Percentiles rank a stretch among this genome's conserved stretches.
phyloP scores from a whole-genome alignment of 2,113 vertebrate genomes.

The Anoura caudifer region DNA sequence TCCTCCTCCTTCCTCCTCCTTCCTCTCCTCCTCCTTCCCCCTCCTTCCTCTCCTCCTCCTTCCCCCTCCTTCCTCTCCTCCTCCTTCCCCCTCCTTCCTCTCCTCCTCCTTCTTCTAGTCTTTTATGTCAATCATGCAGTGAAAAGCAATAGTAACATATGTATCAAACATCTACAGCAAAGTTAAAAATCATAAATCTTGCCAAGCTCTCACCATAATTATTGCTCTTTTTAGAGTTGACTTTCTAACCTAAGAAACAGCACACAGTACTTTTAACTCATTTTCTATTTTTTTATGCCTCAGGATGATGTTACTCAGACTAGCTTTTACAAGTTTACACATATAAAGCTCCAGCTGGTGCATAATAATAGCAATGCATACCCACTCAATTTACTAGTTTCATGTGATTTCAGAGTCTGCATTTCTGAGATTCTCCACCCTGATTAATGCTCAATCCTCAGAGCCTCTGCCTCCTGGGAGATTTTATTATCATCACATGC shows the following conservation, averaged over 20 bases:
- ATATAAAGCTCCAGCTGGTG: neutral
- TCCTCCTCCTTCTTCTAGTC: neutral
- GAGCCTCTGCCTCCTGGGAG: neutral
- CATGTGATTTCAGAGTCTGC: neutral
- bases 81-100: too few relatives aligned
- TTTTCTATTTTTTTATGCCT: neutral
- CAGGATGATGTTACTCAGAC: neutral
- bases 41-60: neutral
- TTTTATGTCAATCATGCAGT: neutral
- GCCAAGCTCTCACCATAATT: neutral
- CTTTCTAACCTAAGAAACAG: neutral
- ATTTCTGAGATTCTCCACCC: neutral
- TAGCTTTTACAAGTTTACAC: slow-evolving; percentile 11
- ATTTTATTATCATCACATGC: neutral
- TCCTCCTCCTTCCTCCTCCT: too few relatives aligned
- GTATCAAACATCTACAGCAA: neutral
- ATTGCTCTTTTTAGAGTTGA: neutral
- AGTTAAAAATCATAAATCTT: neutral
- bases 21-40: neutral
- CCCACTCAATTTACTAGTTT: neutral
- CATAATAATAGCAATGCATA: neutral
- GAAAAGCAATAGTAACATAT: neutral
- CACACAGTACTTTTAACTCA: neutral
- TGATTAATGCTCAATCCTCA: neutral
- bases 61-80: too few relatives aligned